Conservation (phyloP, 2,888 invertebrate species). For the Chymomyza amoena region DNA sequence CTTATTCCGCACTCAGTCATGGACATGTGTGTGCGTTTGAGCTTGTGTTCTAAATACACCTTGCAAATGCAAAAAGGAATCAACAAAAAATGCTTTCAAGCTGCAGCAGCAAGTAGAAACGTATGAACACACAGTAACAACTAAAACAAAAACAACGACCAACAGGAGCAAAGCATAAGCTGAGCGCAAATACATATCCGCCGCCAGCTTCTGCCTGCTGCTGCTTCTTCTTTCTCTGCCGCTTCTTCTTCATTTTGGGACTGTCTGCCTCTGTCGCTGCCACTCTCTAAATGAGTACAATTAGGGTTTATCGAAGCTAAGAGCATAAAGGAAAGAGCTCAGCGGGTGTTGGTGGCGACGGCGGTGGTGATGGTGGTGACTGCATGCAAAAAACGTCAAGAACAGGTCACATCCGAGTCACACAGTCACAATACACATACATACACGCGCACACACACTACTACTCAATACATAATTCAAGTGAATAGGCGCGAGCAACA, state of each 20-base stretch:
- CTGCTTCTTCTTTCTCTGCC: neutral
- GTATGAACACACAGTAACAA: constrained; percentile 14
- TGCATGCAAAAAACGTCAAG: constrained; percentile 41
- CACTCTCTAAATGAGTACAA: constrained; percentile 67
- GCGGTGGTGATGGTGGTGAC: neutral
- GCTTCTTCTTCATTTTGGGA: neutral
- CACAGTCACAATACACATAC: constrained; percentile 3
- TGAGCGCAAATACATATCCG: constrained; percentile 12
- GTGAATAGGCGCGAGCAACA: constrained; percentile 29
- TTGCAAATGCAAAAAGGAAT: constrained; percentile 59
- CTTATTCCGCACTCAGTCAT: neutral
- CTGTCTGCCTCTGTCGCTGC: neutral
- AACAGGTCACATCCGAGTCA: constrained; percentile 54
- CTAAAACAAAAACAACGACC: constrained; percentile 22
- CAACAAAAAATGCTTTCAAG: constrained; percentile 48
- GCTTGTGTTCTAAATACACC: constrained; percentile 60
- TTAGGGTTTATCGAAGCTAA: constrained; percentile 54
- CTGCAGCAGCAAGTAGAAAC: constrained; percentile 35
- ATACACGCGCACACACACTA: constrained; percentile 49
- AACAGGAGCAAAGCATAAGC: constrained; percentile 38
- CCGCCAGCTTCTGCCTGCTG: neutral
- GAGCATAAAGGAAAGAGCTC: constrained; percentile 27
- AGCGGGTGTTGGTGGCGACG: constrained; percentile 10
- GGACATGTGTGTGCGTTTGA: constrained; percentile 21
- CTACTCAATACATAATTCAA: constrained; percentile 59